Conservation (phyloP, 2,888 invertebrate species). For the Conistra vaccinii region DNA sequence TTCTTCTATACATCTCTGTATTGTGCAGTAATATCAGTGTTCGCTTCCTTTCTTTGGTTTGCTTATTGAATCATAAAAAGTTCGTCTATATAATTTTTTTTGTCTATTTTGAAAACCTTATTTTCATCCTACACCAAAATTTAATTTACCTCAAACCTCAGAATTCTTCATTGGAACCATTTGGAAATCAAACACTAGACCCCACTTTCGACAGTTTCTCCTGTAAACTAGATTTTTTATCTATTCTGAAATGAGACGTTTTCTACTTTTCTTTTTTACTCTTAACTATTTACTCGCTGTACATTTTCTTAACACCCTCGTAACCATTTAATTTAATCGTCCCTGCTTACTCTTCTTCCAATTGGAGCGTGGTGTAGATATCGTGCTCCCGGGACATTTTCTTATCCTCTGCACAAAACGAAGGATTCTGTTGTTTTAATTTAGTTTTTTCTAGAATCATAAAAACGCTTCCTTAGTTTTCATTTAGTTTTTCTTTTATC, state of each 20-base stretch:
- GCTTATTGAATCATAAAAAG: neutral
- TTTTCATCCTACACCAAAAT: neutral
- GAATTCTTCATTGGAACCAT: neutral
- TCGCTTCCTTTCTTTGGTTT: no score
- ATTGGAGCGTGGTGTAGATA: constrained; percentile 54
- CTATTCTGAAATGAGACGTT: neutral
- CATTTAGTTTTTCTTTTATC: constrained; percentile 16
- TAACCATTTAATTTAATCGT: constrained; percentile 57
- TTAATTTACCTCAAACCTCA: constrained; percentile 12
- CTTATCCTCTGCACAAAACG: constrained; percentile 20
- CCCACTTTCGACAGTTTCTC: neutral
- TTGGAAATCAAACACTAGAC: neutral
- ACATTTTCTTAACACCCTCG: constrained; percentile 47
- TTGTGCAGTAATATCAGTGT: no score
- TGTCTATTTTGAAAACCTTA: neutral
- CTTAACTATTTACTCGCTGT: constrained; percentile 13
- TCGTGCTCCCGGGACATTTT: constrained; percentile 39
- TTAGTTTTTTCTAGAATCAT: constrained; percentile 37
- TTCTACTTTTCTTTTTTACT: constrained; percentile 16
- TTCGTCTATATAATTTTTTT: no score
- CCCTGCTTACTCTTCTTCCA: constrained; percentile 43
- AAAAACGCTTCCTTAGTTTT: constrained; percentile 41
- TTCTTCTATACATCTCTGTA: no score
- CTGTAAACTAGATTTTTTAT: neutral
- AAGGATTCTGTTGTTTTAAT: constrained; percentile 17